phyloP scores from a whole-genome alignment of 2,888 invertebrate species.

The Drosophila percnosoma region DNA sequence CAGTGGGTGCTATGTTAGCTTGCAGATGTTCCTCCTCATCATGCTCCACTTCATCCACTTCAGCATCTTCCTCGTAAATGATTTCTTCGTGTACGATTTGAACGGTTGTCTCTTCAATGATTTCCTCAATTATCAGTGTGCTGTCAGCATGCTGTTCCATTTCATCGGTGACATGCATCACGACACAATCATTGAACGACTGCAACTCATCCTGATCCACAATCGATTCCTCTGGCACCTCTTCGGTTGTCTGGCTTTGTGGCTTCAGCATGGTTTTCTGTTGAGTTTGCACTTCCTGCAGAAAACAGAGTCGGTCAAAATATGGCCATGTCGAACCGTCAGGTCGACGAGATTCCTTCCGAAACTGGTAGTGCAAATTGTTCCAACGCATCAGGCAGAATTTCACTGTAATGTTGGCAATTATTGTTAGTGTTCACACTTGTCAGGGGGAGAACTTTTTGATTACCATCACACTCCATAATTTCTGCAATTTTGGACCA shows the following conservation, averaged over 20 bases:
- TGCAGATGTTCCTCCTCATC: constrained; percentile 4
- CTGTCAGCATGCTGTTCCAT: constrained; percentile 38
- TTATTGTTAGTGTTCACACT: neutral
- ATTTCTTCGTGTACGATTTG: constrained; percentile 66
- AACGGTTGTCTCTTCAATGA: constrained; percentile 52
- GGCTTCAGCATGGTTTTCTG: constrained; percentile 21
- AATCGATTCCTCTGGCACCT: neutral
- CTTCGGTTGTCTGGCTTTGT: neutral
- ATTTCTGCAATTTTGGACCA: constrained; percentile 73
- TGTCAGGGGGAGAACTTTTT: neutral
- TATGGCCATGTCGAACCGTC: constrained; percentile 79
- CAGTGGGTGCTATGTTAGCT: neutral
- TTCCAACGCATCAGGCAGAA: constrained; percentile 82
- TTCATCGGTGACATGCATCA: constrained; percentile 33
- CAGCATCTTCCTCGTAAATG: constrained; percentile 56
- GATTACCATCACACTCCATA: constrained; percentile 69
- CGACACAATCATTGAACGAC: constrained; percentile 51
- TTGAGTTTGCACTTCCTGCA: constrained; percentile 44
- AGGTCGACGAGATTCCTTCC: constrained; percentile 72
- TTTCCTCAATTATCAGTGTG: constrained; percentile 63
- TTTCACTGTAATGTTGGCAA: constrained; percentile 54
- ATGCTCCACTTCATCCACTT: constrained; percentile 8
- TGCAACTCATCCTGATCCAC: constrained; percentile 25
- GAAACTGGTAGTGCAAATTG: constrained; percentile 78
- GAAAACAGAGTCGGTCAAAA: constrained; percentile 67